Evolutionary conservation across 37 sponge, comb jelly and placozoan species (phyloP), one percentile per base, ranked within the genome.

Genomic region (Agelas oroides): DNA sequence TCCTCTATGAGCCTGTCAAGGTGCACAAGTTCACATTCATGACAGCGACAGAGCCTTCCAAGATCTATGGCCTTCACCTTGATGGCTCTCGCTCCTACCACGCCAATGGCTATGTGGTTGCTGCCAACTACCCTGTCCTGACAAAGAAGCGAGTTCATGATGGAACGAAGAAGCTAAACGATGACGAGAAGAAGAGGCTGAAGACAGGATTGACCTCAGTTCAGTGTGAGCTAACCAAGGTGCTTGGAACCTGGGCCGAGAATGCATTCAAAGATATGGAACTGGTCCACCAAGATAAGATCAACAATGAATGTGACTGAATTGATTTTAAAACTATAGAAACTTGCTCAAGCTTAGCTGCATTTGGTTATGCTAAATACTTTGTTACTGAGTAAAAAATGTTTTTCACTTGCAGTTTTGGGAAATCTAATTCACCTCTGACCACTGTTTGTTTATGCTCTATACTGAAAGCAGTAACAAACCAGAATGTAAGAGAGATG

Each of bases 51-150:
- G 72, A 71, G 40, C 72, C 72, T 8, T 35, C 52, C 37, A 71
- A 71, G 41, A 38, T 71, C 41, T 71, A 71, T 71, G 72, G 72
- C 34, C 72, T 71, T 34, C 72, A 71, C 40, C 52, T 71, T 13
- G 72, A 71, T 71, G 72, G 72, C 17, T 40, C 72, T 39, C 72
- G 72, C 39, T 71, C 72, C 14, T 71, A 71, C 40, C 72, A 71
- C 52, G 72, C 72, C n/a, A 71, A 71, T 71, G 72, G 72, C 35
- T 71, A 71, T 33, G 23, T 35, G 13, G 72, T 71, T 35, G 41
- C 41, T 30, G 72, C 72, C 72, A 71, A 71, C 72, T 71, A 71
- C 40, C 72, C 72, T n/a, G 72, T 71, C 15, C 72, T 71, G 46
- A 71, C 72, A 15, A 71, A 71, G 72, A 71, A 71, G n/a, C 27